phyloP scores from a whole-genome alignment of 30 jellyfish, hydroid and myxozoan species.

The Turritopsis dohrnii region DNA sequence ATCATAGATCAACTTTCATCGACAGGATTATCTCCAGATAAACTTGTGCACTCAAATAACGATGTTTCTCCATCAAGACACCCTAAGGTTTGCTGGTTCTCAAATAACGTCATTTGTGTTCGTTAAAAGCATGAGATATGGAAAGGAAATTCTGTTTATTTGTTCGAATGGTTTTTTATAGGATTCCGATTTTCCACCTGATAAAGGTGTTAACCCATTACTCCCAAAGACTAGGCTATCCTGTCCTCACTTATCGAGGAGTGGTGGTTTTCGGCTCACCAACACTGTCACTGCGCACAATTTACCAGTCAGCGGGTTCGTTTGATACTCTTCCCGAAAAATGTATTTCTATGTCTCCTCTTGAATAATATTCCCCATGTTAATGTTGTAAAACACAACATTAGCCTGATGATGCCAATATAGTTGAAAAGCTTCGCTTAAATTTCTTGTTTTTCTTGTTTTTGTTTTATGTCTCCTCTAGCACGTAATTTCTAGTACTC shows the following conservation, averaged over 20 bases:
- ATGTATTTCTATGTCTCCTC: not conserved
- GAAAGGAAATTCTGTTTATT: not conserved
- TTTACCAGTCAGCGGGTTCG: slow-evolving; percentile 80
- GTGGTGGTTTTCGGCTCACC: slow-evolving; percentile 81
- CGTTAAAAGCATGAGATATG: no score
- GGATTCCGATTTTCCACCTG: slow-evolving; percentile 93
- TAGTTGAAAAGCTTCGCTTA: not conserved
- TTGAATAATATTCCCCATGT: not conserved
- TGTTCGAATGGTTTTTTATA: slow-evolving; percentile 13
- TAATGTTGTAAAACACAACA: not conserved
- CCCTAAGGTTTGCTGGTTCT: not conserved
- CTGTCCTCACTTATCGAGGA: slow-evolving; percentile 75
- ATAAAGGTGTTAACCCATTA: slow-evolving; percentile 69
- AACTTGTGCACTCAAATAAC: not conserved
- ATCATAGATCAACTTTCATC: not conserved
- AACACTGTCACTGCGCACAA: slow-evolving; percentile 64
- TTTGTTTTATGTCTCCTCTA: not conserved
- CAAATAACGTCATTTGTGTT: not conserved
- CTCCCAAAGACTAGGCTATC: slow-evolving; percentile 56
- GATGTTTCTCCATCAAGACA: not conserved
- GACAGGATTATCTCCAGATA: not conserved
- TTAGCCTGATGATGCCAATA: not conserved
- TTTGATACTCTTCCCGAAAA: no score
- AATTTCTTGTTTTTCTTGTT: not conserved
- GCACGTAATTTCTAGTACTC: not conserved